Percentiles rank a stretch among this genome's conserved stretches.
Conservation (phyloP, 2,797 vertebrate species). For the Monodelphis domestica region DNA sequence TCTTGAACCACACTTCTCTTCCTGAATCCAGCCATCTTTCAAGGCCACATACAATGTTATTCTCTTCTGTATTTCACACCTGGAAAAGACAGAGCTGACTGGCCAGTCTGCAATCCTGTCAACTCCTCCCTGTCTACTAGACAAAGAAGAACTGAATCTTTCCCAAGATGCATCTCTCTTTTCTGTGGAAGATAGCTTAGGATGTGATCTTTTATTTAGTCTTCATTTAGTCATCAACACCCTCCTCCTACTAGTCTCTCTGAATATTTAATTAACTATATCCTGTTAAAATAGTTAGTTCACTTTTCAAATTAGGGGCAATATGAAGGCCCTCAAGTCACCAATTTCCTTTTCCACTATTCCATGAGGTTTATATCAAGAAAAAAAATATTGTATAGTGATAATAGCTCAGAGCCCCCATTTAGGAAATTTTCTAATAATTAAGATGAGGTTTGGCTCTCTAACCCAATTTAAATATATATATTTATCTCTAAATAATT, state of each 20-base stretch:
- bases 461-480: neutral
- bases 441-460: neutral
- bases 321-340: neutral
- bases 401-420: neutral
- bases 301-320: neutral
- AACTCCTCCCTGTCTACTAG: neutral
- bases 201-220: neutral
- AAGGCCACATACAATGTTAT: neutral
- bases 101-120: neutral
- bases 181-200: neutral
- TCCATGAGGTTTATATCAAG: neutral
- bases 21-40: neutral
- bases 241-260: neutral
- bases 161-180: neutral
- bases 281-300: neutral
- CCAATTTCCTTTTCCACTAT: neutral
- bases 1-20: neutral
- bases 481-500: neutral
- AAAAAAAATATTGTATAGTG: neutral
- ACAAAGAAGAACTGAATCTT: neutral
- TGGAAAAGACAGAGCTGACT: neutral
- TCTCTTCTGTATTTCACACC: neutral
- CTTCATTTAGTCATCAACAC: neutral
- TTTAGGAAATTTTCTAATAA: neutral
- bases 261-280: neutral